A percentile compares a stretch with the other conserved stretches of the same genome.
These are phyloP conservation scores for Ridgeia piscesae DNA, from an alignment of 1,140 invertebrate species.

Conservation along the genomic window DNA sequence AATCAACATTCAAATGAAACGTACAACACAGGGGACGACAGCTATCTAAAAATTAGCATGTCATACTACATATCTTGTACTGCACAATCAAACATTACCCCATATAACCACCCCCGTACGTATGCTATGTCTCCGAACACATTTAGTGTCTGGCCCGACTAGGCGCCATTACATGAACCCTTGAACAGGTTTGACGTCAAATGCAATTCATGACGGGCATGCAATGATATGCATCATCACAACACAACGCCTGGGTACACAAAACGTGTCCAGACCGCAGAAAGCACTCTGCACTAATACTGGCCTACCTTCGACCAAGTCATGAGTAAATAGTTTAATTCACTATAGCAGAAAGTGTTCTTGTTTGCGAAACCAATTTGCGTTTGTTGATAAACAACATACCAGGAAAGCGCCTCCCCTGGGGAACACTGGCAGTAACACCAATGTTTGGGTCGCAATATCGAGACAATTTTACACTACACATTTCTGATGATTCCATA, in stretches of 20 bases:
- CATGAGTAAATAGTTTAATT: neutral
- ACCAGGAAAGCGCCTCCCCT: neutral
- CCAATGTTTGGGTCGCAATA: neutral
- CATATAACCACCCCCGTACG: neutral
- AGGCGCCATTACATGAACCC: neutral
- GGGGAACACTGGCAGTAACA: neutral
- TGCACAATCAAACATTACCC: conserved; percentile 4
- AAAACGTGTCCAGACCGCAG: neutral
- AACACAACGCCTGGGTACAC: neutral
- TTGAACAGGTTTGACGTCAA: neutral
- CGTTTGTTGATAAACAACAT: neutral
- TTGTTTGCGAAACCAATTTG: neutral
- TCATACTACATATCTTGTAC: neutral
- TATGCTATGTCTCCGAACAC: neutral
- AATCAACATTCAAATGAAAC: neutral
- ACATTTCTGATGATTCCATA: neutral
- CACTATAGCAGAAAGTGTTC: neutral
- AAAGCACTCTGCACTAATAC: conserved; percentile 3
- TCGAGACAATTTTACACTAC: neutral
- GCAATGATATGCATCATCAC: neutral
- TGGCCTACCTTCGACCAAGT: neutral
- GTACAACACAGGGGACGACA: neutral
- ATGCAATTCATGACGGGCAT: neutral
- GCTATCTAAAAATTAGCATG: neutral
- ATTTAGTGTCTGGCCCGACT: neutral